Evolutionary conservation across 2,113 vertebrate species (phyloP), one percentile per base, ranked within the genome.

Genomic region (Cathartes aura): DNA sequence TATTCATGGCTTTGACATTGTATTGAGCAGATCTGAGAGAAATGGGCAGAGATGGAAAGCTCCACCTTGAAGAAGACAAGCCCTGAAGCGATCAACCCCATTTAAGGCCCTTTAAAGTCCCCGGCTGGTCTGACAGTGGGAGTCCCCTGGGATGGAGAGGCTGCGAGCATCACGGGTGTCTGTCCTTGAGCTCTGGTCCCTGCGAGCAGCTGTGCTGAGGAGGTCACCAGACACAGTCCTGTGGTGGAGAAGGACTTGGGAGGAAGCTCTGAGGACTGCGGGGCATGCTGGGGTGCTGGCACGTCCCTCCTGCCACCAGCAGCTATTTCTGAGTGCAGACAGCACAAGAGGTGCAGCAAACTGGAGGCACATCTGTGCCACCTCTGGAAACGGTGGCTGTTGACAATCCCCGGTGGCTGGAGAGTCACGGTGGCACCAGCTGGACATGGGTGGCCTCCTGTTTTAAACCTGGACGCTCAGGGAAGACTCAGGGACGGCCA

Each of bases 51-150:
- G 67, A 11, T 9, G 32, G 82, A 70, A n/a, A 56, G 19, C 42
- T 70, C 38, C 5, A 20, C 18, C 56, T 42, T 45, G 71, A 34
- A 82, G 71, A 66, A 68, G 82, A 70, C 34, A 70, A 94, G 45
- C 24, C 55, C 45, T 12, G 21, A 64, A 42, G 52, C 1, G 1
- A 63, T 36, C 42, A n/a, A 15, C 34, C 40, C 30, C 32, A 23
- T 9, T 23, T 27, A 72, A 52, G 27, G 36, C 12, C 55, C 10
- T 1, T 32, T 32, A 9, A 32, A 27, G 38, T 24, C 36, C 21
- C 56, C 0, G 0, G 16, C n/a, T 23, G 78, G 16, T n/a, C 56
- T 48, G 58, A 32, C 1, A 1, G 6, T 20, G 26, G 30, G 29
- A 32, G n/a, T 19, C 5, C 21, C 30, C 30, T 5, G 42, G 17